phyloP scores from a whole-genome alignment of 2,888 invertebrate species.

The Amorpha juglandis region DNA sequence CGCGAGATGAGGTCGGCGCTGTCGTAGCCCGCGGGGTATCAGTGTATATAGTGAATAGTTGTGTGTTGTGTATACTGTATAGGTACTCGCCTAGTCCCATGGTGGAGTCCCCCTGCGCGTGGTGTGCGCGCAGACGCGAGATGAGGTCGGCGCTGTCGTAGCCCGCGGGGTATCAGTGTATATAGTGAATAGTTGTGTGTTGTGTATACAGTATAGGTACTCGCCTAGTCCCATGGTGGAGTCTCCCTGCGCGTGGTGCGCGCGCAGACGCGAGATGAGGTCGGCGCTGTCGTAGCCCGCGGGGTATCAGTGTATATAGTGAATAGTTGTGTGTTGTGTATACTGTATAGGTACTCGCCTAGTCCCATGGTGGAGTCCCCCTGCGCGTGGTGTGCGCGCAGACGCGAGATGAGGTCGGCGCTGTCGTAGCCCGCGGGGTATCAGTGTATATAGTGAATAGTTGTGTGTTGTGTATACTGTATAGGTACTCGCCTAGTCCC shows the following conservation, averaged over 20 bases:
- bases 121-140: constrained; percentile 95
- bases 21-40: constrained; percentile 99
- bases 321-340: too few species aligned
- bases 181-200: constrained; percentile 77
- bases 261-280: constrained; percentile 94
- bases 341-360: constrained; percentile 70
- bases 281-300: constrained; percentile 96
- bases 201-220: neutral
- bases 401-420: constrained; percentile 95
- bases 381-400: constrained; percentile 95
- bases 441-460: too few species aligned
- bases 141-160: constrained; percentile 98
- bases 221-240: constrained; percentile 90
- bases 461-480: constrained; percentile 74
- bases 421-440: constrained; percentile 99
- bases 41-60: too few species aligned
- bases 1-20: constrained; percentile 97
- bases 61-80: neutral
- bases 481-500: constrained; percentile 87
- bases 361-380: constrained; percentile 91
- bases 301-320: too few species aligned
- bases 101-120: constrained; percentile 91
- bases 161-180: constrained; percentile 67
- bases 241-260: constrained; percentile 93
- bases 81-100: constrained; percentile 88